Evolutionary conservation across 23 tunicate genomes (phyloP).

Genomic region (Trididemnum miniatum): DNA sequence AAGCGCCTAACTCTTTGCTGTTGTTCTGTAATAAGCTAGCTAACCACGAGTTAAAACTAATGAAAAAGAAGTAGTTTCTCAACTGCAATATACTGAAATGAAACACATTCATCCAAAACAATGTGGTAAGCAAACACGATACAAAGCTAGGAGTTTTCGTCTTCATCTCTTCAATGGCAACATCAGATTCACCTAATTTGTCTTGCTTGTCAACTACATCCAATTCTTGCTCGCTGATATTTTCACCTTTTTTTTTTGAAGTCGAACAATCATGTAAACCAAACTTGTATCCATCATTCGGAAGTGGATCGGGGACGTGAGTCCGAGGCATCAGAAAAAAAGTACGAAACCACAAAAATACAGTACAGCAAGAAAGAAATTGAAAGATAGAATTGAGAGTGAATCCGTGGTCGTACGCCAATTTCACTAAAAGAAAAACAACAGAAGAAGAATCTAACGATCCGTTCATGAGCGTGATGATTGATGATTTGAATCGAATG

Average conservation of each 20-base stretch:
- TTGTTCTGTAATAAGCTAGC: conserved; percentile 12
- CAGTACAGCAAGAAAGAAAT: conserved; percentile 49
- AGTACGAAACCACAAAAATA: conserved; percentile 69
- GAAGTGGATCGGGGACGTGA: conserved; percentile 77
- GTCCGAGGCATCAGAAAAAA: conserved; percentile 64
- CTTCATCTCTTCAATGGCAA: not conserved
- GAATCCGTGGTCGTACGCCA: conserved; percentile 52
- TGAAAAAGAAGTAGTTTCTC: conserved; percentile 86
- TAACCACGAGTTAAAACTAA: conserved; percentile 53
- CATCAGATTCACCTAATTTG: not conserved
- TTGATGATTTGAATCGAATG: conserved; percentile 62
- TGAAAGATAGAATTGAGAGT: conserved; percentile 51
- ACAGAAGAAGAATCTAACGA: conserved; percentile 93
- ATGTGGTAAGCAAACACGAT: conserved; percentile 24
- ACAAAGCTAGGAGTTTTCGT: not conserved
- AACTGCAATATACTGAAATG: conserved; percentile 79
- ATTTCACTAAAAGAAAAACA: conserved; percentile 73
- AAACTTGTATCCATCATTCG: conserved; percentile 32
- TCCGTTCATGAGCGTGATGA: conserved; percentile 83
- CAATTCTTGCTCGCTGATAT: not conserved
- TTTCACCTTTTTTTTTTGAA: conserved; percentile 3
- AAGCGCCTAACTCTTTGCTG: not conserved
- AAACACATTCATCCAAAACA: conserved; percentile 67
- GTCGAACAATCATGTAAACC: conserved; percentile 44
- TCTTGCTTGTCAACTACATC: not conserved